Base-by-base conservation (phyloP, 2,888 invertebrate species). In the Stenurella melanura region DNA sequence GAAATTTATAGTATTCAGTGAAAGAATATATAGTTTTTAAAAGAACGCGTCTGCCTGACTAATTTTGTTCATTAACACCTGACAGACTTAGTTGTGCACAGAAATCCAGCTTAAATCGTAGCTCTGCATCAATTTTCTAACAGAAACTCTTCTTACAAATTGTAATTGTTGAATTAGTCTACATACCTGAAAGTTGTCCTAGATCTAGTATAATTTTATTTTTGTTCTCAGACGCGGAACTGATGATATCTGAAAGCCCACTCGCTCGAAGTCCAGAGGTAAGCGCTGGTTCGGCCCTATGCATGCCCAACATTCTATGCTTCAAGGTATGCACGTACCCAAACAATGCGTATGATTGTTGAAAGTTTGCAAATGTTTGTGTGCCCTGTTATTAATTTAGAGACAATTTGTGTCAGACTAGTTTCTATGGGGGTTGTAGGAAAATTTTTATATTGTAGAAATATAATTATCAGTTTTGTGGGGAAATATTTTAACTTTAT, bases 241-340 rank as follows among this genome's bases (percentile, higher is more conserved):
- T 84, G 81, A 87, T 85, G 66, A 83, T 86, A 19, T 84, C 84
- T 61, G 88, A 88, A 79, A 87, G 87, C 78, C 88, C 88, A 69
- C 80, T 87, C 83, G 88, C 87, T 79, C 87, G 88, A 83, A 89
- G 88, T 84, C 89, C 91, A 90, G 92, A 93, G 93, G 93, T 93
- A 93, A 92, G 93, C 91, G 91, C 92, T 91, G 91, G 92, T 90
- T 92, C 93, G 92, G 93, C 94, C 91, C 93, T 94, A 92, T 95
- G 95, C 95, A 95, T 95, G 95, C 94, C 94, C 91, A 92, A 94
- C 93, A 94, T 95, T 92, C 94, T 95, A 92, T 95, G 95, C 94
- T 94, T 95, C 93, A 94, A 95, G 95, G 95, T 95, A 94, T 91
- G 92, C 91, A 91, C 91, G 87, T 86, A 86, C 83, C 81, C 80